Percentiles rank a stretch among this genome's conserved stretches.
phyloP scores from a whole-genome alignment of 2,888 invertebrate genomes.

The Mesochorus sp. region DNA sequence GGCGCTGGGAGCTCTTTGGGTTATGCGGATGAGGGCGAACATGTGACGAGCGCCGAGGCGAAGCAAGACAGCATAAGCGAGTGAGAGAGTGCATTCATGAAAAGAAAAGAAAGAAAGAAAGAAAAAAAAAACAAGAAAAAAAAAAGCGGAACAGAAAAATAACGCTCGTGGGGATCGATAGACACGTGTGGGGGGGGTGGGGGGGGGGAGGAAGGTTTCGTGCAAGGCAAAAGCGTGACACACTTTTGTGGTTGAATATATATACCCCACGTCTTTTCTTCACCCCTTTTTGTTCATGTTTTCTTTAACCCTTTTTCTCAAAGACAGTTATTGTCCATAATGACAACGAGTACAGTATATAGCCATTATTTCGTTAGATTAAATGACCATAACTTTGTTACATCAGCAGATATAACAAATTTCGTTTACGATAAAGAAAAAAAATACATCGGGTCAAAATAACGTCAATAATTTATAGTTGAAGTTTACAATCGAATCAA shows the following conservation, averaged over 20 bases:
- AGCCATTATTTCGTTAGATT: no score
- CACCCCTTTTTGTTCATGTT: constrained; percentile 37
- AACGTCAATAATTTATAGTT: no score
- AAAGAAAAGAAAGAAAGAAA: constrained; percentile 31
- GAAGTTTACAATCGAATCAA: no score
- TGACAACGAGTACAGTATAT: no score
- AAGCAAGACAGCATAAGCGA: constrained; percentile 62
- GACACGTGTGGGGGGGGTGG: constrained; percentile 43
- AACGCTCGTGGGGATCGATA: constrained; percentile 36
- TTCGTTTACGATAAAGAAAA: no score
- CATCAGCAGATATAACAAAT: no score
- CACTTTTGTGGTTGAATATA: constrained; percentile 39
- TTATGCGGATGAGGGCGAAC: constrained; percentile 38
- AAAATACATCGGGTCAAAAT: no score
- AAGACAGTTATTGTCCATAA: no score
- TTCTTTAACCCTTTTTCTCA: constrained; percentile 19
- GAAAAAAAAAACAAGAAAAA: constrained; percentile 37
- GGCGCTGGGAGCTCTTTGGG: constrained; percentile 34
- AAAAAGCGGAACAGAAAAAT: neutral
- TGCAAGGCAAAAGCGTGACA: constrained; percentile 57
- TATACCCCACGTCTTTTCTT: constrained; percentile 14
- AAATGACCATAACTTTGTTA: no score
- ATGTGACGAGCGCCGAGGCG: constrained; percentile 55
- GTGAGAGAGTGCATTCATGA: constrained; percentile 58
- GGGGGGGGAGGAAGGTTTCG: no score